phyloP scores from a whole-genome alignment of 2,797 vertebrate genomes.

The Enteromius thamalakanensis region DNA sequence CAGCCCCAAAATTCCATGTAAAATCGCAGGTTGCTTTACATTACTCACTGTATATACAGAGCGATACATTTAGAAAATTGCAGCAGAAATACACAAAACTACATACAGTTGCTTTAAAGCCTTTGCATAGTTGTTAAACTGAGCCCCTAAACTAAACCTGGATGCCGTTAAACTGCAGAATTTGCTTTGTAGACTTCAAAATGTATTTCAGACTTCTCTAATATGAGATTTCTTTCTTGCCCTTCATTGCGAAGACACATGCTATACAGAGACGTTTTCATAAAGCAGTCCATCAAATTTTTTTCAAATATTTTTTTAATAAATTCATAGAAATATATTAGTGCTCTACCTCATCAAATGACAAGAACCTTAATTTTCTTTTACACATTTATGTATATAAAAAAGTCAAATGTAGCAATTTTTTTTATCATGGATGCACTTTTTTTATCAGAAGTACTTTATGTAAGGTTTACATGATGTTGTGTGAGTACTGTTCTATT shows the following conservation, averaged over 20 bases:
- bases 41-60: background rate
- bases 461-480: slow-evolving; percentile 38
- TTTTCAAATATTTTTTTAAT: background rate
- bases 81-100: background rate
- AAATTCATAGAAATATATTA: background rate
- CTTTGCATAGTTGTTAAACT: slow-evolving; percentile 18
- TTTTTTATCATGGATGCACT: background rate
- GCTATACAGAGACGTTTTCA: background rate
- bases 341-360: slow-evolving; percentile 14
- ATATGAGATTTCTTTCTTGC: background rate
- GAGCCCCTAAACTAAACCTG: slow-evolving; percentile 29
- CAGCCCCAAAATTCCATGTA: background rate
- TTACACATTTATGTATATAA: background rate
- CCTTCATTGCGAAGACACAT: background rate
- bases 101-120: background rate
- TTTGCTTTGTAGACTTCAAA: background rate
- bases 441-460: slow-evolving; percentile 13
- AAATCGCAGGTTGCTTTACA: background rate
- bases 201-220: background rate
- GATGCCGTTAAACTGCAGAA: background rate
- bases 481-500: slow-evolving; percentile 38
- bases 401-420: background rate
- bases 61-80: background rate
- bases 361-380: slow-evolving; percentile 4
- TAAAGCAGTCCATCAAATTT: background rate